phyloP scores from a whole-genome alignment of 2,888 invertebrate genomes.

The Pristionchus fissidentatus region DNA sequence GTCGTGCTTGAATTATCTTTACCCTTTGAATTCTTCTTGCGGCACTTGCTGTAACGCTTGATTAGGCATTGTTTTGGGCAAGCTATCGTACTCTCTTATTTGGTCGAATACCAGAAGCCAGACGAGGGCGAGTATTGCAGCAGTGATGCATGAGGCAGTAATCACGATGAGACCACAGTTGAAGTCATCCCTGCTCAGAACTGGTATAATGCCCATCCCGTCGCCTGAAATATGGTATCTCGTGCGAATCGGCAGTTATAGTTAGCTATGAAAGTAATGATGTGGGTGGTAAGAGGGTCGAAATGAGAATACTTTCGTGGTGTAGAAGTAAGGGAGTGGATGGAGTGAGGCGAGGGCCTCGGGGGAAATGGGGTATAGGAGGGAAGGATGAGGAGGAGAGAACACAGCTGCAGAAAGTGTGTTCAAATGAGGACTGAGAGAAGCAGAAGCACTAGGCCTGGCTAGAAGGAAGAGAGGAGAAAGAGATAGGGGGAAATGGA shows the following conservation, averaged over 20 bases:
- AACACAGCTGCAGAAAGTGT: constrained; percentile 18
- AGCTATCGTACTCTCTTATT: background rate
- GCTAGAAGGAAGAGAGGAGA: background rate
- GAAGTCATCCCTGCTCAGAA: background rate
- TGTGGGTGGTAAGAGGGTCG: background rate
- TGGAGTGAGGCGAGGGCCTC: background rate
- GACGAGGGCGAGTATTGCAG: background rate
- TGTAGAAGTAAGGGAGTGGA: constrained; percentile 11
- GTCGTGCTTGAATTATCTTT: background rate
- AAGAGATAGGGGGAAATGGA: background rate
- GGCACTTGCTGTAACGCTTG: background rate
- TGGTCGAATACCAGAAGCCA: background rate
- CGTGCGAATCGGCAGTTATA: background rate
- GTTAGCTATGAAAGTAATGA: no score
- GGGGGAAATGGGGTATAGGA: constrained; percentile 28
- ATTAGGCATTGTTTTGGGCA: background rate
- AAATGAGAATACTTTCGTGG: constrained; percentile 33
- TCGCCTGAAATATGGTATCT: background rate
- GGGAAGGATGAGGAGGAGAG: background rate
- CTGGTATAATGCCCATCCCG: background rate
- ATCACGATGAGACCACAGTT: background rate
- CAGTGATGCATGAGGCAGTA: background rate
- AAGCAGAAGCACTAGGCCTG: background rate
- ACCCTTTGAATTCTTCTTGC: background rate
- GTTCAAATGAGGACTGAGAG: constrained; percentile 34